phyloP scores from a whole-genome alignment of 1,140 invertebrate species.

The Aricia agestis region DNA sequence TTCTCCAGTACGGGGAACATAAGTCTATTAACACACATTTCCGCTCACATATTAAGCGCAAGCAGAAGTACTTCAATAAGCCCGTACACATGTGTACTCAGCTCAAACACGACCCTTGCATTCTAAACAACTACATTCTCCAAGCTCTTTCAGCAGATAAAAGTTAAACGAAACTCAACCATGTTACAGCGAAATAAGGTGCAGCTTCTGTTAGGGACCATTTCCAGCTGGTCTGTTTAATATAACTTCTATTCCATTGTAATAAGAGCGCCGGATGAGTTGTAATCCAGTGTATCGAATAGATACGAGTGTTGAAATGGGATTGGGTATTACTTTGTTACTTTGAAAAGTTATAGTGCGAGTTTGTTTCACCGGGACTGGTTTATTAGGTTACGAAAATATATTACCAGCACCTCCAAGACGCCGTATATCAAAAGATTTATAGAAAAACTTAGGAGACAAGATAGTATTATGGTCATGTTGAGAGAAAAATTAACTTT shows the following conservation, averaged over 20 bases:
- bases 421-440: conserved; percentile 6
- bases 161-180: not conserved
- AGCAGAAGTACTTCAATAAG: conserved; percentile 16
- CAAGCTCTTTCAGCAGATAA: not conserved
- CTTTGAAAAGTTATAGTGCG: conserved; percentile 15
- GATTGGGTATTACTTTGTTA: conserved; percentile 16
- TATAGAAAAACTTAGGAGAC: not conserved
- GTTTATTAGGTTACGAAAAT: conserved; percentile 14
- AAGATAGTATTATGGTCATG: not conserved
- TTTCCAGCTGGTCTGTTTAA: not conserved
- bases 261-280: conserved; percentile 11
- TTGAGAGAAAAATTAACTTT: not conserved
- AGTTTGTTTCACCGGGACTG: conserved; percentile 7
- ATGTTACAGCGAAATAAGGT: not conserved
- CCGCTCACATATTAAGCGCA: conserved; percentile 8
- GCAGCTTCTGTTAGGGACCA: not conserved
- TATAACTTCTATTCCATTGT: conserved; percentile 15
- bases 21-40: conserved; percentile 8
- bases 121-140: conserved; percentile 13
- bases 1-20: not conserved
- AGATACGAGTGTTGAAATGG: conserved; percentile 13
- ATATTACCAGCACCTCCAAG: not conserved
- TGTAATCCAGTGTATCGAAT: conserved; percentile 12
- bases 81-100: conserved; percentile 14
- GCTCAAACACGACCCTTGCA: conserved; percentile 16